Percentiles rank a stretch among this genome's conserved stretches.
Evolutionary conservation across 2,888 invertebrate species (phyloP).

Genomic region (Diploptera punctata): DNA sequence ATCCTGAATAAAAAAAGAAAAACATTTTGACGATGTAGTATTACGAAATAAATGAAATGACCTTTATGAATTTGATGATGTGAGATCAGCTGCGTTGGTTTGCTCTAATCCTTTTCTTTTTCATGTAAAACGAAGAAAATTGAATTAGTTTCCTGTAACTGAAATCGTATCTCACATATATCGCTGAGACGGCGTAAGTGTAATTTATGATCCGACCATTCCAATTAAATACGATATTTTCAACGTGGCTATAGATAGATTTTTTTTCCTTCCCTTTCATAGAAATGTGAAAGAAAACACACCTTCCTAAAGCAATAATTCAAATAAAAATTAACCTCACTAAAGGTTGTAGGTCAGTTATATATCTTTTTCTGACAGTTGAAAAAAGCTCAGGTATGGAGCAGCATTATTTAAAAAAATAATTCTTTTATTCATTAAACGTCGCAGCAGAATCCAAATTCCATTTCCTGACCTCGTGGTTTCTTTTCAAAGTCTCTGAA

Average conservation of each 20-base stretch:
- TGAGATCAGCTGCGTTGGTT: too few relatives aligned
- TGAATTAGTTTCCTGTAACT: conserved; percentile 2
- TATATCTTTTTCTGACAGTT: background rate
- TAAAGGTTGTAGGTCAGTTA: background rate
- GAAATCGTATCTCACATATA: background rate
- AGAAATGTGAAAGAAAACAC: background rate
- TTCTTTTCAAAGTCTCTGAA: background rate
- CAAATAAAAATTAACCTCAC: conserved; percentile 6
- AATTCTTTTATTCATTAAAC: conserved; percentile 28
- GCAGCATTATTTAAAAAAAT: conserved; percentile 1
- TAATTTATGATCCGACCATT: conserved; percentile 4
- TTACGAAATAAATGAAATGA: too few relatives aligned
- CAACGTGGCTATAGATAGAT: background rate
- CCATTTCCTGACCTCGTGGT: background rate
- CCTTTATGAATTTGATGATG: too few relatives aligned
- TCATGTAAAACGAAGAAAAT: too few relatives aligned
- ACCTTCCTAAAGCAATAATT: conserved; percentile 10
- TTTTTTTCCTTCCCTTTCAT: background rate
- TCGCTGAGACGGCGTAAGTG: background rate
- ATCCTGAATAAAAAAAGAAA: too few relatives aligned
- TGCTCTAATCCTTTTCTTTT: too few relatives aligned
- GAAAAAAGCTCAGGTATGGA: background rate
- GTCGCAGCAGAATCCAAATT: background rate
- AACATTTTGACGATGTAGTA: too few relatives aligned
- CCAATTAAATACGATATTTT: conserved; percentile 22